phyloP scores from a whole-genome alignment of 2,113 vertebrate species.

The Dolichotis patagonum region DNA sequence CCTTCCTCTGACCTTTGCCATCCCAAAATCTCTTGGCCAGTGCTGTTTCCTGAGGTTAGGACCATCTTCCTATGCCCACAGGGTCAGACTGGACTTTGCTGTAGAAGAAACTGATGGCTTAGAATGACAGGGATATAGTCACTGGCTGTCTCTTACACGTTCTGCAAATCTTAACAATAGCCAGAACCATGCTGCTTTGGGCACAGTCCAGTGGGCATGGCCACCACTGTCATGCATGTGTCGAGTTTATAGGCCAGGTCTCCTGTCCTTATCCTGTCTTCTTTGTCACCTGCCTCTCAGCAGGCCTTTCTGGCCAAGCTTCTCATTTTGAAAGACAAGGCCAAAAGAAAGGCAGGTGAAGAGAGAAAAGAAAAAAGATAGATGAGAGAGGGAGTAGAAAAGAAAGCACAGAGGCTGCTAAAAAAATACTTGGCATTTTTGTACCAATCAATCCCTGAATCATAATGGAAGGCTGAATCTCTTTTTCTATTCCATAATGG shows the following conservation, averaged over 20 bases:
- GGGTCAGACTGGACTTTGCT: background rate
- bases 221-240: background rate
- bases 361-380: background rate
- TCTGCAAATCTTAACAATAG: background rate
- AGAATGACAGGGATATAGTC: background rate
- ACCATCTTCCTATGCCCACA: background rate
- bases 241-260: background rate
- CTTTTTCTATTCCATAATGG: background rate
- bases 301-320: background rate
- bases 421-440: background rate
- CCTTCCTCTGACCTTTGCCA: background rate
- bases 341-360: background rate
- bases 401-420: background rate
- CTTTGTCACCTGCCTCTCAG: background rate
- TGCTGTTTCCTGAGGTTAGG: background rate
- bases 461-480: background rate
- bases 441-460: background rate
- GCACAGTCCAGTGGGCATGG: background rate
- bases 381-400: background rate
- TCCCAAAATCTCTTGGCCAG: background rate
- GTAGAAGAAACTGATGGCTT: background rate
- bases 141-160: background rate
- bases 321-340: constrained; percentile 5
- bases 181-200: background rate
- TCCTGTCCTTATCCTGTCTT: background rate